phyloP scores from a whole-genome alignment of 2,888 invertebrate genomes.

The Drosophila pseudotakahashii region DNA sequence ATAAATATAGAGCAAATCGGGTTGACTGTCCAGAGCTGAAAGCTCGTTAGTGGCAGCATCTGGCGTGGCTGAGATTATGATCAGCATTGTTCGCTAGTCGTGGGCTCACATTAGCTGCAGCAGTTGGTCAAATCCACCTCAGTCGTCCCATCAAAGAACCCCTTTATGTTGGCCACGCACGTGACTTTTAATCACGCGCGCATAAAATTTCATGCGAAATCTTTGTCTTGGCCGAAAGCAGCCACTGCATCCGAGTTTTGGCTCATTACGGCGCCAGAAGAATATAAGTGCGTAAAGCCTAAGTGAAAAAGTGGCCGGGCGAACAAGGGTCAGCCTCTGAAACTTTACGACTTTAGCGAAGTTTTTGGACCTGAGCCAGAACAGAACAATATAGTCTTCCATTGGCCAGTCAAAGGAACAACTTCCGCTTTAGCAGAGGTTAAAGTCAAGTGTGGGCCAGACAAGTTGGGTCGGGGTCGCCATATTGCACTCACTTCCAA shows the following conservation, averaged over 20 bases:
- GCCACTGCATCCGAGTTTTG: slow-evolving; percentile 17
- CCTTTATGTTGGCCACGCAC: slow-evolving; percentile 68
- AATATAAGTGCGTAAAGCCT: slow-evolving; percentile 39
- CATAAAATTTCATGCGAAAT: slow-evolving; percentile 64
- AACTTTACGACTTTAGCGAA: slow-evolving; percentile 65
- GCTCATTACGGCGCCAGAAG: slow-evolving; percentile 39
- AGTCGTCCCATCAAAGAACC: background rate
- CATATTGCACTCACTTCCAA: slow-evolving; percentile 15
- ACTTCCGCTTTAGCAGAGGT: slow-evolving; percentile 24
- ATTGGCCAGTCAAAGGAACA: slow-evolving; percentile 24
- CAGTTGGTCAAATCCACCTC: slow-evolving; percentile 19
- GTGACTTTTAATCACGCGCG: slow-evolving; percentile 81
- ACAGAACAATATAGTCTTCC: slow-evolving; percentile 10
- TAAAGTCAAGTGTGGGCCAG: slow-evolving; percentile 38
- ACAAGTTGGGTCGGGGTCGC: slow-evolving; percentile 10
- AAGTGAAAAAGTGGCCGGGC: slow-evolving; percentile 28
- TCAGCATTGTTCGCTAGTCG: slow-evolving; percentile 67
- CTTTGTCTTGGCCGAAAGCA: slow-evolving; percentile 37
- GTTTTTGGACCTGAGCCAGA: slow-evolving; percentile 40
- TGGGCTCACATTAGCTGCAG: slow-evolving; percentile 63
- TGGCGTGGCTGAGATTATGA: slow-evolving; percentile 61
- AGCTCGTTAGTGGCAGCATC: slow-evolving; percentile 69
- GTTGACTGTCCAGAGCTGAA: slow-evolving; percentile 17
- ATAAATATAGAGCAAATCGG: slow-evolving; percentile 4
- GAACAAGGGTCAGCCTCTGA: slow-evolving; percentile 43